These are phyloP conservation scores for Lineus longissimus DNA, from an alignment of 1,140 invertebrate genomes.

Conservation along the genomic window DNA sequence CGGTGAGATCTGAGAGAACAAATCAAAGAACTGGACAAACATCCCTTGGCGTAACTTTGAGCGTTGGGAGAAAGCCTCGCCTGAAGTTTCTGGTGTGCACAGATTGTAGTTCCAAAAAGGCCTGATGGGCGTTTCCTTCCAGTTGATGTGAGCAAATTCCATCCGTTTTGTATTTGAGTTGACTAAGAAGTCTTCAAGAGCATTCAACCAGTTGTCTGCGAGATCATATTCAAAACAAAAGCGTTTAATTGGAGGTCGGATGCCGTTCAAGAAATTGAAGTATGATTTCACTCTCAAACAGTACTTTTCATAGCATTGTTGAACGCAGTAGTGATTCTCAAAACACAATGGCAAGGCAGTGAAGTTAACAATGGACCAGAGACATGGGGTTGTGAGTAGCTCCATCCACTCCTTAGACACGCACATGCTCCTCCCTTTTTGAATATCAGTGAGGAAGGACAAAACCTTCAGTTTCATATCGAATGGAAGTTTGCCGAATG, in stretches of 20 bases:
- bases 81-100: constrained; percentile 14
- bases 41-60: constrained; percentile 30
- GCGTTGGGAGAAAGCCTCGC: constrained; percentile 35
- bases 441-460: constrained; percentile 31
- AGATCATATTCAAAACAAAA: constrained; percentile 49
- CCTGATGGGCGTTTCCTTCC: constrained; percentile 45
- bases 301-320: constrained; percentile 38
- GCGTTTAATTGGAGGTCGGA: constrained; percentile 33
- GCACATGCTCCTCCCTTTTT: constrained; percentile 29
- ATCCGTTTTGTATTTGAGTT: constrained; percentile 26
- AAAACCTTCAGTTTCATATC: constrained; percentile 46
- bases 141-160: constrained; percentile 39
- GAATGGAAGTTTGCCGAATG: constrained; percentile 38
- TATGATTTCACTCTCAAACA: constrained; percentile 33
- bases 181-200: constrained; percentile 31
- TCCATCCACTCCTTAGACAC: constrained; percentile 40
- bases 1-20: constrained; percentile 33
- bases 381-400: constrained; percentile 28
- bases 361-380: constrained; percentile 40
- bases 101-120: constrained; percentile 36
- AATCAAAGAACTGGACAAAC: constrained; percentile 43
- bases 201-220: constrained; percentile 34
- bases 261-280: constrained; percentile 25
- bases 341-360: constrained; percentile 36
- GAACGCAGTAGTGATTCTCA: constrained; percentile 25